Percentiles rank a stretch among this genome's conserved stretches.
phyloP scores from a whole-genome alignment of 2,888 invertebrate genomes.

The Drepana falcataria region DNA sequence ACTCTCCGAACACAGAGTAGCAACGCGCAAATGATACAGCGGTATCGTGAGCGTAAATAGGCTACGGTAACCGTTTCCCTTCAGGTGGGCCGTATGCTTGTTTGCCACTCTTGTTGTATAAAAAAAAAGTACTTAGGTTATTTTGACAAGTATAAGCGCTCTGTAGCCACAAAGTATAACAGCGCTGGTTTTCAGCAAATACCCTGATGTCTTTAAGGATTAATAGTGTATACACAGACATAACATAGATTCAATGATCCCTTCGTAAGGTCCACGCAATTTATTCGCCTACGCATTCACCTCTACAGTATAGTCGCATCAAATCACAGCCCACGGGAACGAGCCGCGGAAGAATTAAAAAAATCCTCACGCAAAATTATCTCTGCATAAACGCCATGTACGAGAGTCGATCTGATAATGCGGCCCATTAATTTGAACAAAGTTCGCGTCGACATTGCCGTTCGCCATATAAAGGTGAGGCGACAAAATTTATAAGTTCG shows the following conservation, averaged over 20 bases:
- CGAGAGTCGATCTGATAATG: conserved; percentile 76
- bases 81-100: too few relatives aligned
- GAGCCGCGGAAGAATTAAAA: conserved; percentile 51
- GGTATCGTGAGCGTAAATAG: too few relatives aligned
- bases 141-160: too few relatives aligned
- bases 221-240: too few relatives aligned
- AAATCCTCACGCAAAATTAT: conserved; percentile 71
- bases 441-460: conserved; percentile 76
- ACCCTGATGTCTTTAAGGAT: too few relatives aligned
- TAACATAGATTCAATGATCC: neutral
- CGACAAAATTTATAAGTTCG: conserved; percentile 80
- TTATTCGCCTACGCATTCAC: conserved; percentile 29
- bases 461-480: conserved; percentile 76
- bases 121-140: too few relatives aligned
- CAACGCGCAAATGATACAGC: too few relatives aligned
- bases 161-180: too few relatives aligned
- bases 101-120: too few relatives aligned
- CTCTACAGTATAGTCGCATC: conserved; percentile 26
- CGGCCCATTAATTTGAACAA: conserved; percentile 76
- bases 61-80: too few relatives aligned
- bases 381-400: conserved; percentile 78
- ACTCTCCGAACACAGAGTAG: too few relatives aligned
- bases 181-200: too few relatives aligned
- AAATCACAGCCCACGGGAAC: conserved; percentile 34
- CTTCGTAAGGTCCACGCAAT: neutral